Base-by-base conservation (phyloP, 1,140 invertebrate genomes). In the Phymastichus coffea region DNA sequence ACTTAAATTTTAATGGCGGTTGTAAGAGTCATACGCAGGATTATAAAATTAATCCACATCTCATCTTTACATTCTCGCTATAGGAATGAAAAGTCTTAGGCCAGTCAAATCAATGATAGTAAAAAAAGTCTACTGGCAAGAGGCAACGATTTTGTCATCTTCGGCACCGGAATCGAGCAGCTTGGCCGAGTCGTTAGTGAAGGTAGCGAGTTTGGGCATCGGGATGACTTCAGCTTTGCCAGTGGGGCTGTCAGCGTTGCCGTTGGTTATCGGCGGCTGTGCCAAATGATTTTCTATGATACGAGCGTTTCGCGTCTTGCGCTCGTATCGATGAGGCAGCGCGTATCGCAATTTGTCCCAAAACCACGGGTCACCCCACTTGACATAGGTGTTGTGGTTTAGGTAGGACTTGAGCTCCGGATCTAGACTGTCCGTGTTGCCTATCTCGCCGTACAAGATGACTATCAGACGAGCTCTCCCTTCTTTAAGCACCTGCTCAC, bases 381-480 rank as follows among this genome's bases (percentile, higher is more conserved):
- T 83, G 6, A 94, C 77, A 70, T 92, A 94, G 1, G 92, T 94
- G 73, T 92, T 93, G 57, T 86, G 88, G 19, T 84, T 82, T 1
- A 93, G 72, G 67, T 93, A 92, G 1, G 84, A 79, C 61, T 84
- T 81, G 6, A 93, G 70, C 63, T 92, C 88, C 14, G 84, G 79
- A 52, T 89, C 87, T 58, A 92, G 69, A 28, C 84, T 77, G 1
- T 83, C 79, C 14, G 78, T 76, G 2, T 83, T 77, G 2, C 83
- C 81, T 6, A 89, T 79, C 47, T 91, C 88, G 19, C 86, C 87
- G 59, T 87, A 84, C 3, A 93, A 71, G 23, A 94, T 82, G 1
- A 94, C 77, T 33, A 94, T 87, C 3, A 92, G 77, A 19, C 87
- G 77, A 8, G 84, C 81, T 4, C 83, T 78, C 20, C 83, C 82